Percentiles rank a stretch among this genome's conserved stretches.
Evolutionary conservation across 37 sponge, comb jelly and placozoan genomes (phyloP).

Genomic region (Halisarca cf. caerulea): DNA sequence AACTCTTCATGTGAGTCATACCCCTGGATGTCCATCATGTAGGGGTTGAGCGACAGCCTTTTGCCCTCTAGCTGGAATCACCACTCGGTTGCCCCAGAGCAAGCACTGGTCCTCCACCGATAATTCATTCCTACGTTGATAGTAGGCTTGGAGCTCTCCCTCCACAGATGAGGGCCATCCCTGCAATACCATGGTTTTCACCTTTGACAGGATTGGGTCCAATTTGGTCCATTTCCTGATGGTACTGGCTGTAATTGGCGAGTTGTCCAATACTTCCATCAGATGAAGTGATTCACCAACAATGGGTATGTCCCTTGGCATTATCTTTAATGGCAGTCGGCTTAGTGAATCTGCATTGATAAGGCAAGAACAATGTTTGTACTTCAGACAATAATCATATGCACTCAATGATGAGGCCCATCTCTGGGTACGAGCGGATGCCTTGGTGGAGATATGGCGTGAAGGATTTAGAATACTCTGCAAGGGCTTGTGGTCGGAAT

Average conservation of each 20-base stretch:
- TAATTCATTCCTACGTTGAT: not conserved
- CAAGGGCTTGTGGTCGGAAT: not conserved
- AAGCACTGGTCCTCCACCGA: not conserved
- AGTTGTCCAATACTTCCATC: not conserved
- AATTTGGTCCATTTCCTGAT: not conserved
- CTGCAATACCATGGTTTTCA: not conserved
- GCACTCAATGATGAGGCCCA: conserved; percentile 8
- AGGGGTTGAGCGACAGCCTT: not conserved
- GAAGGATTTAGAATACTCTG: not conserved
- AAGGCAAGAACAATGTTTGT: conserved; percentile 16
- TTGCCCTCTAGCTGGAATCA: not conserved
- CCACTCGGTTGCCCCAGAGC: conserved; percentile 26
- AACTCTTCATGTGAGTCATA: conserved; percentile 23
- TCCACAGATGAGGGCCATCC: conserved; percentile 27
- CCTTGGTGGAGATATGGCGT: not conserved
- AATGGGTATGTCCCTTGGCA: not conserved
- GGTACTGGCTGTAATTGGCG: not conserved
- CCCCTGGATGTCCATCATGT: conserved; percentile 35
- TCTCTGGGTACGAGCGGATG: conserved; percentile 14
- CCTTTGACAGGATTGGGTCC: conserved; percentile 41
- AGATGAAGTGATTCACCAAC: not conserved
- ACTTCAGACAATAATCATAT: conserved; percentile 28
- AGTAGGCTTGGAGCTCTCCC: not conserved
- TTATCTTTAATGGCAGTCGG: conserved; percentile 10
- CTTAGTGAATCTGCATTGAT: conserved; percentile 46